Evolutionary conservation across 2,113 vertebrate species (phyloP), one percentile per base, ranked within the genome.

Genomic region (Centrocercus urophasianus): DNA sequence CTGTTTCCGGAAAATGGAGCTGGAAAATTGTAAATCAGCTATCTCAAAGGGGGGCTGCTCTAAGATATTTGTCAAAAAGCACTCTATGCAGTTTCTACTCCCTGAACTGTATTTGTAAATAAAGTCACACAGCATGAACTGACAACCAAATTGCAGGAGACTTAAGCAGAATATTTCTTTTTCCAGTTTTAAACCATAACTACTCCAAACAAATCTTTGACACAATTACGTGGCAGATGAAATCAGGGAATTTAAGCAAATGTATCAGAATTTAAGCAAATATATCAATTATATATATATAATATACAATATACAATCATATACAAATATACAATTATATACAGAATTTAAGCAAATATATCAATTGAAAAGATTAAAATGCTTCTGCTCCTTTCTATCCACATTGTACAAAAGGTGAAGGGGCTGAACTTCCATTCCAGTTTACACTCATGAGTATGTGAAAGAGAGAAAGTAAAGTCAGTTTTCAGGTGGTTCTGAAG

Each of bases 41-140:
- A 20, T 61, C 65, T 93, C n/a, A 27, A 88, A 78, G 28, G 8
- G 59, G 4, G 16, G 7, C 8, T 24, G 11, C 19, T 77, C 71
- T 67, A 90, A 80, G 0, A 1, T 42, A 45, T 78, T 86, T 86
- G 40, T 85, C 48, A 86, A 89, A 90, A 84, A 0, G 0, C 5
- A 1, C 30, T 48, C 42, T 75, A 45, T 13, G 81, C 25, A 17
- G 28, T 67, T 85, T 72, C 72, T 90, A 10, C 13, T 70, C 59
- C 73, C 84, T 75, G 43, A 93, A 48, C 7, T 16, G 14, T 81
- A 43, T 81, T 93, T 84, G 69, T 82, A 91, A 88, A 91, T 83
- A 79, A 72, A 93, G 57, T 66, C 65, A 72, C 40, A 81, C 71
- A 93, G 64, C 12, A 32, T 43, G 85, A 89, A 50, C 8, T 36